Base-by-base conservation (phyloP, 2,888 invertebrate species). In the Drosophila paramelanica region DNA sequence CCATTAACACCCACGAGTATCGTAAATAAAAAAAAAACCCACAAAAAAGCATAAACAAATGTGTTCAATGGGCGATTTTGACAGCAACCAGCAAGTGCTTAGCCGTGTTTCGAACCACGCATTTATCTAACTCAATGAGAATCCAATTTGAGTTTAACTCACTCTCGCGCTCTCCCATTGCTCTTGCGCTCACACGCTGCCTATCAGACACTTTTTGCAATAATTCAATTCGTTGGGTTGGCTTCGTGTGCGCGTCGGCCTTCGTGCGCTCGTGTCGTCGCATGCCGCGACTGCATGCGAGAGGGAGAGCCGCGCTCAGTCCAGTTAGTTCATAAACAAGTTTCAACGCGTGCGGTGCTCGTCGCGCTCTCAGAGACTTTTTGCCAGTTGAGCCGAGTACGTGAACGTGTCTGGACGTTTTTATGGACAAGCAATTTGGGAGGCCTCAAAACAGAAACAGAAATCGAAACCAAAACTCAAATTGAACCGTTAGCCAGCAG, bases 311-410 rank as follows among this genome's bases (percentile, higher is more conserved):
- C 39, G 36, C 58, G 46, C 58, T 52, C 52, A 57, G 73, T 50
- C 53, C 53, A 38, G 45, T 45, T 64, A 75, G 78, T 78, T 57
- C 50, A 47, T 64, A 76, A 76, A 78, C 75, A 69, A 78, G 75
- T 76, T 78, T 78, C 74, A 60, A 61, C 53, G 78, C 68, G 73
- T 74, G 62, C 64, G 75, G 45, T 74, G 75, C 46, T 17, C 42
- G 60, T 31, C 27, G 14, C 75, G 76, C 79, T 67, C 67, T 74
- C 76, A 77, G 77, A 77, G 68, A 76, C 67, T 77, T 76, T 77
- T 77, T 74, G 81, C 69, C 88, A 88, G 83, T 88, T 85, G 88
- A 83, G 77, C 78, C 81, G 89, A 81, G 79, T 79, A 78, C 82
- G 85, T 85, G 75, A 79, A 81, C 75, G 77, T 73, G 81, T 76